Percentiles rank a stretch among this genome's conserved stretches.
Evolutionary conservation across 2,888 invertebrate species (phyloP).

Genomic region (Adineta ricciae): DNA sequence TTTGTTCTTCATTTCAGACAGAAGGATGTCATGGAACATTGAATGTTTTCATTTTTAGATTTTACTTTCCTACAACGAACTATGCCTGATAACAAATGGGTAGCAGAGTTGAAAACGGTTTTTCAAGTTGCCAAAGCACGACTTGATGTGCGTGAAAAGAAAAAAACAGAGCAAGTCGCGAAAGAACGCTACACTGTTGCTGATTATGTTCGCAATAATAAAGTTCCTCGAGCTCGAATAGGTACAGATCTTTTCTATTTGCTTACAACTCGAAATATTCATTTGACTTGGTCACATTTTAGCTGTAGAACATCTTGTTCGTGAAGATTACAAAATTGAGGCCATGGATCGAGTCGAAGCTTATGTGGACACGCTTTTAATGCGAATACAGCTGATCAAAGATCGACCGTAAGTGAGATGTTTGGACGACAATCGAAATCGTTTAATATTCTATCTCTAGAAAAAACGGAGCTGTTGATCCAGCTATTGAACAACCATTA

Average conservation of each 20-base stretch:
- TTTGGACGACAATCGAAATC: neutral
- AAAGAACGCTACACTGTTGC: constrained; percentile 94
- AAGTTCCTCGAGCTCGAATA: constrained; percentile 69
- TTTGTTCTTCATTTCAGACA: neutral
- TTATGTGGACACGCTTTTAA: constrained; percentile 86
- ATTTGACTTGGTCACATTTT: neutral
- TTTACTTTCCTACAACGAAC: too few species aligned
- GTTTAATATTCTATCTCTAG: neutral
- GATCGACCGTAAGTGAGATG: constrained; percentile 42
- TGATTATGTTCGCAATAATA: constrained; percentile 61
- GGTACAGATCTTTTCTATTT: constrained; percentile 48
- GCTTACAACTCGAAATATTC: too few species aligned
- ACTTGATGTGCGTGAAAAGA: constrained; percentile 16
- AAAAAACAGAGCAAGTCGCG: constrained; percentile 73
- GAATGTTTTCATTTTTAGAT: too few species aligned
- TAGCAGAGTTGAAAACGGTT: neutral
- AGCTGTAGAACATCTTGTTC: constrained; percentile 85
- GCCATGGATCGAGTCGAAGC: constrained; percentile 98
- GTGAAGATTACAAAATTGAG: constrained; percentile 96
- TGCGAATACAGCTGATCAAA: constrained; percentile 82
- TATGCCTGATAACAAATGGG: neutral
- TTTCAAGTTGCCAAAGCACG: neutral
- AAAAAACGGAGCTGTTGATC: constrained; percentile 58
- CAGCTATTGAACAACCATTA: constrained; percentile 86
- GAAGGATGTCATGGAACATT: too few species aligned